A percentile compares a stretch with the other conserved stretches of the same genome.
phyloP scores from a whole-genome alignment of 2,888 invertebrate genomes.

The Lepidochitona cinerea region DNA sequence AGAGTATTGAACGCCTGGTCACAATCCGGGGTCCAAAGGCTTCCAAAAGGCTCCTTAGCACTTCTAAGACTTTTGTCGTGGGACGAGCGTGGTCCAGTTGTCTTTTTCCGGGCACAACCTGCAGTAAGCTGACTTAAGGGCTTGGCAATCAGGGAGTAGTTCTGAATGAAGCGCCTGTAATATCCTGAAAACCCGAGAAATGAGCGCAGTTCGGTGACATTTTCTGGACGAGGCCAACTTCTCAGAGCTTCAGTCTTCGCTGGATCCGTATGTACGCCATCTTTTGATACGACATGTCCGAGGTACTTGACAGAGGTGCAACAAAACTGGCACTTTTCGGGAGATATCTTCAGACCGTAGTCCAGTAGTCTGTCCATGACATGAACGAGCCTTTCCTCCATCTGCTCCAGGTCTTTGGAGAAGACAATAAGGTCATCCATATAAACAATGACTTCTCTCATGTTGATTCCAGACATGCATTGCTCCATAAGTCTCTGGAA shows the following conservation, averaged over 20 bases:
- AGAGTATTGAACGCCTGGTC: conserved; percentile 21
- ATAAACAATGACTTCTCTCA: conserved; percentile 8
- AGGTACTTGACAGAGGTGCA: conserved; percentile 5
- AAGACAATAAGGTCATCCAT: conserved; percentile 15
- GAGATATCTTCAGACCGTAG: conserved; percentile 1
- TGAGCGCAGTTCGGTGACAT: background rate
- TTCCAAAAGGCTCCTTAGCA: background rate
- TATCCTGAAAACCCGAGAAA: background rate
- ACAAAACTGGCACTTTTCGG: conserved; percentile 5
- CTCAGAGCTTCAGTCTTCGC: background rate
- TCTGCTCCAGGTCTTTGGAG: background rate
- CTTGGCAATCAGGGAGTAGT: background rate
- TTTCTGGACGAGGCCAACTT: background rate
- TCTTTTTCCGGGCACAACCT: background rate
- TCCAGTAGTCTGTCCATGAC: conserved; percentile 5
- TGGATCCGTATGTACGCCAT: background rate
- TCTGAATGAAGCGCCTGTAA: conserved; percentile 1
- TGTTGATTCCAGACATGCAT: background rate
- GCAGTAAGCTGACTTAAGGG: background rate
- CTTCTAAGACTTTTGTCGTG: too few relatives aligned
- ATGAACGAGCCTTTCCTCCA: background rate
- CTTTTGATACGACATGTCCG: background rate
- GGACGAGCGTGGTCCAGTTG: background rate
- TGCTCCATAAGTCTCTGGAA: conserved; percentile 11
- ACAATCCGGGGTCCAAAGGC: conserved; percentile 10